phyloP scores from a whole-genome alignment of 2,797 vertebrate species.

The Selene dorsalis region DNA sequence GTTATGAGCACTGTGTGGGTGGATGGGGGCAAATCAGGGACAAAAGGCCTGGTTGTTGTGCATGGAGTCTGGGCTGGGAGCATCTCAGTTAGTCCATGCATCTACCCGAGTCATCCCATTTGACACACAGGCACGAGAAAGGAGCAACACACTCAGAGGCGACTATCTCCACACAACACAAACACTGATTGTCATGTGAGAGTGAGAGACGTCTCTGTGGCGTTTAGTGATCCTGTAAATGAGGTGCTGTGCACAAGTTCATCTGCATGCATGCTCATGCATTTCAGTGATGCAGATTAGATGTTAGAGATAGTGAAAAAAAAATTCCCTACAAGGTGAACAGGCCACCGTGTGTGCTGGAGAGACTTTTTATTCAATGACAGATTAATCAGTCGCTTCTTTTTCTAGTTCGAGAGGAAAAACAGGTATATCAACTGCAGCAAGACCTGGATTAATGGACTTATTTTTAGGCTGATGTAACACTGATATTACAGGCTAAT shows the following conservation, averaged over 20 bases:
- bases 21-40: conserved; percentile 67
- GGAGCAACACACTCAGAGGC: conserved; percentile 46
- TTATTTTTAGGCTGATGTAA: background rate
- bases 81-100: conserved; percentile 58
- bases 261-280: conserved; percentile 12
- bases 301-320: conserved; percentile 4
- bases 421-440: background rate
- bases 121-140: conserved; percentile 62
- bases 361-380: background rate
- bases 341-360: background rate
- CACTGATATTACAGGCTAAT: background rate
- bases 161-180: conserved; percentile 43
- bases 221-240: conserved; percentile 50
- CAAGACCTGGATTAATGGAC: background rate
- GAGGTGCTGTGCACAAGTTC: conserved; percentile 32
- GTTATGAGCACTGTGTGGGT: conserved; percentile 78
- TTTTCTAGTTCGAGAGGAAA: background rate
- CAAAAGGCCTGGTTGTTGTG: conserved; percentile 81
- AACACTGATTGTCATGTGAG: conserved; percentile 56
- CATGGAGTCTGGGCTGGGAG: conserved; percentile 60
- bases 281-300: conserved; percentile 17
- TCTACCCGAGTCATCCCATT: conserved; percentile 59
- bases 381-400: background rate
- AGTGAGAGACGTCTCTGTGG: conserved; percentile 50
- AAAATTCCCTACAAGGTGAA: conserved; percentile 12